phyloP scores from a whole-genome alignment of 1,140 invertebrate genomes.

The Pseudomyrmex dendroicus region DNA sequence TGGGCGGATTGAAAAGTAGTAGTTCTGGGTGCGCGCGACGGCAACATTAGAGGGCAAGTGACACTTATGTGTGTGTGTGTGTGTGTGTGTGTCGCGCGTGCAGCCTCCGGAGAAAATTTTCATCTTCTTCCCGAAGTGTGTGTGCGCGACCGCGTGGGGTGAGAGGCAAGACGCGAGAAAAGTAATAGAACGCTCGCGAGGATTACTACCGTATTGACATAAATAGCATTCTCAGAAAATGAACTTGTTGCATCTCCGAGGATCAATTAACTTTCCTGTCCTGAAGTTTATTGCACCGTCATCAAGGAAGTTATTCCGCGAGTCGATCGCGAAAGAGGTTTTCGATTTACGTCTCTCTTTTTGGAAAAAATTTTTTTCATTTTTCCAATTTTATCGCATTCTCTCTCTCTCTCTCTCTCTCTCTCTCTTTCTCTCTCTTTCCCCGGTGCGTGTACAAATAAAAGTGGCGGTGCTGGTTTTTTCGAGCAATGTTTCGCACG shows the following conservation, averaged over 20 bases:
- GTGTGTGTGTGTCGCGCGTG: too few relatives aligned
- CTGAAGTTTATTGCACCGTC: background rate
- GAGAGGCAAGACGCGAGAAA: too few relatives aligned
- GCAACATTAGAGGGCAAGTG: background rate
- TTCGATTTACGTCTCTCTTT: too few relatives aligned
- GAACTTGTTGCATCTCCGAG: constrained; percentile 3
- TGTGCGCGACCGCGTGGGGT: background rate
- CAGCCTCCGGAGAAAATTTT: background rate
- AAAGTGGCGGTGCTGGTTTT: too few relatives aligned
- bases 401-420: too few relatives aligned
- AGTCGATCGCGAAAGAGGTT: background rate
- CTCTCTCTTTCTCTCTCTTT: too few relatives aligned
- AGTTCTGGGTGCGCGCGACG: background rate
- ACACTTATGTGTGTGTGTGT: too few relatives aligned
- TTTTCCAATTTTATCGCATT: too few relatives aligned
- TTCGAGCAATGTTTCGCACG: too few relatives aligned
- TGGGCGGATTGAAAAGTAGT: constrained; percentile 30
- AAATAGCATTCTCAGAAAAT: constrained; percentile 16
- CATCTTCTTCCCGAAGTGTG: background rate
- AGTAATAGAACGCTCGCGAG: background rate
- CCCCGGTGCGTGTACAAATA: too few relatives aligned
- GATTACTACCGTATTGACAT: constrained; percentile 1
- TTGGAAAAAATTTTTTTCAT: too few relatives aligned
- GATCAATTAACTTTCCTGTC: constrained; percentile 4
- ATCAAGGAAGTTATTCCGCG: too few relatives aligned